A percentile compares a stretch with the other conserved stretches of the same genome.
Evolutionary conservation across 1,140 invertebrate species (phyloP).

Genomic region (Cotesia chilonis): DNA sequence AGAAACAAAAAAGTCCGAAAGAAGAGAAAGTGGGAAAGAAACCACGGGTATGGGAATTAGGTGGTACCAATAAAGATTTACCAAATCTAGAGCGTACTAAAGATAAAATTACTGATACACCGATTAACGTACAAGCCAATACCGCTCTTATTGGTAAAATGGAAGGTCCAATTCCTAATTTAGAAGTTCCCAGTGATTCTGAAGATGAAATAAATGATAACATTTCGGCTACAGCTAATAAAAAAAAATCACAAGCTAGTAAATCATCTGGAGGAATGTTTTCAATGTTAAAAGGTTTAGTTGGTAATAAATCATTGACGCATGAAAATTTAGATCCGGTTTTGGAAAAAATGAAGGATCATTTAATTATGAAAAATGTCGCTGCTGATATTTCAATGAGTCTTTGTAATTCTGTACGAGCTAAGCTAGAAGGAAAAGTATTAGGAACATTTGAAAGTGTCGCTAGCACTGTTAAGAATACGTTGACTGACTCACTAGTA

Average conservation of each 20-base stretch:
- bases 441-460: slow-evolving; percentile 94
- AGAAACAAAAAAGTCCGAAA: slow-evolving; percentile 68
- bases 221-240: slow-evolving; percentile 35
- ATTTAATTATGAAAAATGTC: slow-evolving; percentile 97
- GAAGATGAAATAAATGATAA: slow-evolving; percentile 57
- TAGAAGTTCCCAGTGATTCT: slow-evolving; percentile 69
- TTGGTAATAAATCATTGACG: slow-evolving; percentile 84
- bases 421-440: slow-evolving; percentile 93
- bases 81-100: slow-evolving; percentile 84
- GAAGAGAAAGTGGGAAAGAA: slow-evolving; percentile 85
- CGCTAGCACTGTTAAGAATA: slow-evolving; percentile 81
- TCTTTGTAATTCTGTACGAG: slow-evolving; percentile 93
- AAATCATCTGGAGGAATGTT: slow-evolving; percentile 74
- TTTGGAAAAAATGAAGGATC: slow-evolving; percentile 95
- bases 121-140: slow-evolving; percentile 70
- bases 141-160: slow-evolving; percentile 81
- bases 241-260: slow-evolving; percentile 50
- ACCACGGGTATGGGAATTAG: slow-evolving; percentile 88
- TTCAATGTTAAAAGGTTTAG: slow-evolving; percentile 85
- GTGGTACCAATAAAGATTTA: slow-evolving; percentile 82
- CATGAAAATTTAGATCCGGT: slow-evolving; percentile 82
- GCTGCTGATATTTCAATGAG: slow-evolving; percentile 94
- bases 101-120: slow-evolving; percentile 75
- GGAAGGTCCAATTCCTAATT: slow-evolving; percentile 77
- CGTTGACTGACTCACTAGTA: slow-evolving; percentile 84